Base-by-base conservation (phyloP, 2,113 vertebrate species). In the Rafetus swinhoei region DNA sequence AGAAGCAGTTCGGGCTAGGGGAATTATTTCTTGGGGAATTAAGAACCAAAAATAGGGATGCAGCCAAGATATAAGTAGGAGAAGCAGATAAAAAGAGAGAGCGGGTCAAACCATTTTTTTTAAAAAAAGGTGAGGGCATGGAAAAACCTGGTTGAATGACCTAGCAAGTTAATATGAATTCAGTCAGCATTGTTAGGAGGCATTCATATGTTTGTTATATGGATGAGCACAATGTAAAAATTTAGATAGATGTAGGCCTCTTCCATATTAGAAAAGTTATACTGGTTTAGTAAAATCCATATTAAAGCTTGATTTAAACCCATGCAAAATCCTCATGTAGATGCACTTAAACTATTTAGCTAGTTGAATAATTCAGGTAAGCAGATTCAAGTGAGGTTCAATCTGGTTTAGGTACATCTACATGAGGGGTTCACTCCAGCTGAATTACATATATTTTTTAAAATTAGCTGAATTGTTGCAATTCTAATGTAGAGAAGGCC, bases 21-120 rank as follows among this genome's bases (percentile, higher is more conserved):
- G 90, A 88, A 90, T 96, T 93, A 86, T 92, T 95, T 16, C 83
- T 89, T 92, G 57, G 56, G 91, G 95, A 95, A 92, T 94, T 84
- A 92, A 84, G 79, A 86, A 88, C 85, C 0, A 0, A 89, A 62
- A 94, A 94, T 10, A 35, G 84, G 86, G 76, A 91, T 92, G 74
- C 0, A 79, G 85, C 74, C 60, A 82, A 90, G 93, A 91, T 95
- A 79, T 94, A 93, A 88, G 79, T 85, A 93, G 88, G 85, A 87
- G 90, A 90, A 97, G 93, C 87, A 57, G 79, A 86, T 92, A 2
- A 82, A 62, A 29, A 65, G 4, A 19, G 14, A 93, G 85, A 83
- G 89, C 76, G 65, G 81, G 81, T 92, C 87, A 97, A 79, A 65
- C 59, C 4, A 0, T 84, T 29, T 59, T 54, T 54, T 54, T 12